Evolutionary conservation across 2,797 vertebrate genomes (phyloP).

Genomic region (Periophthalmus magnuspinnatus): DNA sequence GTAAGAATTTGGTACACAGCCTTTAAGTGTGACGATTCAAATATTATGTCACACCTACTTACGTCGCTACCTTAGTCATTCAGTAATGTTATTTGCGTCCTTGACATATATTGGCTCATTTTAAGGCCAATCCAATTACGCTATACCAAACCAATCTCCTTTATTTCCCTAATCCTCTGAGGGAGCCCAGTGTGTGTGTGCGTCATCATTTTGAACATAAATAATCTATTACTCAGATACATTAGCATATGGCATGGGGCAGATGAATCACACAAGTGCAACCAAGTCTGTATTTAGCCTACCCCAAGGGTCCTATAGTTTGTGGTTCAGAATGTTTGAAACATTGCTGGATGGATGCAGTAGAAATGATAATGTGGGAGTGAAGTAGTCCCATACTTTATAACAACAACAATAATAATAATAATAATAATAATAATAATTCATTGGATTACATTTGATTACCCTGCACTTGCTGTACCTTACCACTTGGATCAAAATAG

Average conservation of each 20-base stretch:
- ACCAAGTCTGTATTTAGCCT: constrained; percentile 9
- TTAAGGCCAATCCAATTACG: constrained; percentile 31
- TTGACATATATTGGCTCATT: constrained; percentile 22
- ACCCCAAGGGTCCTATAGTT: neutral
- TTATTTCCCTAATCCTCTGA: constrained; percentile 32
- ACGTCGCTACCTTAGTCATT: neutral
- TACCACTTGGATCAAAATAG: too few species aligned
- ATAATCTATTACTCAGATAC: constrained; percentile 19
- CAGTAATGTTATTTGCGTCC: constrained; percentile 16
- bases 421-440: too few species aligned
- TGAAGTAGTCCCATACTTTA: too few species aligned
- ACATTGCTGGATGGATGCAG: neutral
- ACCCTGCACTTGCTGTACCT: too few species aligned
- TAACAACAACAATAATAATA: too few species aligned
- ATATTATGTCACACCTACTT: neutral
- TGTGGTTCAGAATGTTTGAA: neutral
- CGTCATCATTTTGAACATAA: constrained; percentile 41
- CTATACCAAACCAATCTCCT: constrained; percentile 10
- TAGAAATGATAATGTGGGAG: neutral
- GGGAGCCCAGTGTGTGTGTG: constrained; percentile 21
- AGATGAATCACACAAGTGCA: constrained; percentile 20
- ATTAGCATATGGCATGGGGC: constrained; percentile 16
- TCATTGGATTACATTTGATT: too few species aligned
- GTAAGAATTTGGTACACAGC: too few species aligned
- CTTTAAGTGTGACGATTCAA: too few species aligned